These are phyloP conservation scores for Trachelus tabidus DNA, from an alignment of 2,888 invertebrate species.

Conservation along the genomic window DNA sequence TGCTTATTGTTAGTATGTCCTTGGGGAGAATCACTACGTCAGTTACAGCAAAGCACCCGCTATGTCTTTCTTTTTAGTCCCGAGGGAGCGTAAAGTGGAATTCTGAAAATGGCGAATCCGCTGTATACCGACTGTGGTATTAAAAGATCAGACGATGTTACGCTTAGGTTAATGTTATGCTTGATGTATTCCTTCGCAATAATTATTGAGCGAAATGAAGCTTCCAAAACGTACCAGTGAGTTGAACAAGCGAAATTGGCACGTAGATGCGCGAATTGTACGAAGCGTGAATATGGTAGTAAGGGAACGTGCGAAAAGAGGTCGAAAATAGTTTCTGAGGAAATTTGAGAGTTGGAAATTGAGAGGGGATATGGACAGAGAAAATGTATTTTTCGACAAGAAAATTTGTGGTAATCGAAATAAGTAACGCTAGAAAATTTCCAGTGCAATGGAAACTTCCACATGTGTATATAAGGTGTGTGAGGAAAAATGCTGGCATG, in stretches of 20 bases:
- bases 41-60: conserved; percentile 27
- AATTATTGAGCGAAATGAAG: background rate
- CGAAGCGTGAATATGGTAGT: background rate
- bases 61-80: conserved; percentile 28
- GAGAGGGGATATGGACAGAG: background rate
- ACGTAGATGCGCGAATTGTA: background rate
- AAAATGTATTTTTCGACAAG: background rate
- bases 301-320: background rate
- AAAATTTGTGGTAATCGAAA: background rate
- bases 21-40: conserved; percentile 32
- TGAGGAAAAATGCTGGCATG: background rate
- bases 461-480: background rate
- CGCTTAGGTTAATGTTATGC: background rate
- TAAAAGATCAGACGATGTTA: background rate
- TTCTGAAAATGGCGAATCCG: conserved; percentile 17
- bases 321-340: background rate
- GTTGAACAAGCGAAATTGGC: background rate
- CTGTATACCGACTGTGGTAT: background rate
- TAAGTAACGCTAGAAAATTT: background rate
- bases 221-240: background rate
- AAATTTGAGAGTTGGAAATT: background rate
- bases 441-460: background rate
- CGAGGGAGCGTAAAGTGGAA: conserved; percentile 20
- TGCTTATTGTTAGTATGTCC: conserved; percentile 12
- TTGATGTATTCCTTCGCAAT: background rate